Conservation (phyloP, 2,113 vertebrate species). For the Puma concolor region DNA sequence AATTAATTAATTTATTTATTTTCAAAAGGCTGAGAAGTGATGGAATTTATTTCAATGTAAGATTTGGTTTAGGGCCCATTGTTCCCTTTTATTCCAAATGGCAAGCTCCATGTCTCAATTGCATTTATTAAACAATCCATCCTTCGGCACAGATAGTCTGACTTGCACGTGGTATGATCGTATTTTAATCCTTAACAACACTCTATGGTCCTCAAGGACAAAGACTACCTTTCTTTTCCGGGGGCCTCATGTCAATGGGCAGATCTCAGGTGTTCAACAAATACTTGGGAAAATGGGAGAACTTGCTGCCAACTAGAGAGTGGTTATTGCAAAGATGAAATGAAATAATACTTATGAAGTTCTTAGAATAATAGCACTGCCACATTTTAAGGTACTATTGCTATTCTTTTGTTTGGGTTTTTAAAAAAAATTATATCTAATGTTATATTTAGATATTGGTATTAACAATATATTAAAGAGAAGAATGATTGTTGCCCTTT, state of each 20-base stretch:
- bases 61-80: neutral
- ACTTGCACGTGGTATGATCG: neutral
- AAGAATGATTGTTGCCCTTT: neutral
- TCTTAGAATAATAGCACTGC: neutral
- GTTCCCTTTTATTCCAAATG: neutral
- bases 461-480: neutral
- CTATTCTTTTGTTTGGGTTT: neutral
- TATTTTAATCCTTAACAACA: neutral
- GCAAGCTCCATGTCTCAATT: neutral
- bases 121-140: neutral
- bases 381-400: neutral
- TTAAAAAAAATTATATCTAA: neutral
- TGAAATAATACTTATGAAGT: neutral
- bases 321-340: neutral
- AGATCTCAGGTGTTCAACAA: neutral
- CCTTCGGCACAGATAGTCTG: neutral
- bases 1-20: too few species aligned
- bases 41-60: slow-evolving; percentile 5
- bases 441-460: neutral
- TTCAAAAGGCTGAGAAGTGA: too few species aligned
- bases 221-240: neutral
- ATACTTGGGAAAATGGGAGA: neutral
- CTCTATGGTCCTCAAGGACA: neutral
- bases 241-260: neutral
- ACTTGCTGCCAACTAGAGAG: neutral